Base-by-base conservation (phyloP, 2,888 invertebrate genomes). In the Melieria omissa region DNA sequence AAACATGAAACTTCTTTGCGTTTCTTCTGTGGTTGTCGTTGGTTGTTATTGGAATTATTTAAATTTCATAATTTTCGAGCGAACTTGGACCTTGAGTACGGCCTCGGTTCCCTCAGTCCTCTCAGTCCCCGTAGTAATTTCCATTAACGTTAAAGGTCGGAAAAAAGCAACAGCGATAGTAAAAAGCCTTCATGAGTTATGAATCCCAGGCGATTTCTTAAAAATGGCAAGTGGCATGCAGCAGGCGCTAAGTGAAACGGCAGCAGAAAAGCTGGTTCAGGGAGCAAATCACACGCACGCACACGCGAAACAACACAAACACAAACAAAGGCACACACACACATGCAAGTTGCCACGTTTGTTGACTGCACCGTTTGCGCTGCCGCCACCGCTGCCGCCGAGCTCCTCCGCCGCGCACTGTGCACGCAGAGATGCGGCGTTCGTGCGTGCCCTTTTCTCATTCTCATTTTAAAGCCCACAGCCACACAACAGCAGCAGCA, bases 301-400 rank as follows among this genome's bases (percentile, higher is more conserved):
- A 57, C 29, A 10, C 57, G 29, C 14, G 57, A 42, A 62, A 46
- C 42, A 41, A 9, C 29, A 61, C 61, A 41, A 10, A 62, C 62
- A 45, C 44, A 46, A 5, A 42, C 62, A 62, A 29, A 29, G 8
- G 42, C 61, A 61, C 61, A 44, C 61, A 44, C 44, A 7, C 29
- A 14, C 44, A 41, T 41, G 61, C 8, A 44, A 10, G 42, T 49
- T 49, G 9, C 12, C 12, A 1, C n/a, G 14, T 14, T n/a, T 52
- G 10, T 14, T 8, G n/a, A 52, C 52, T 5, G 14, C 9, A 49
- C 49, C 9, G 9, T 12, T 12, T 3, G 49, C 9, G 9, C 12
- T 6, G 52, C 9, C 14, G 12, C 52, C 14, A 0, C 12, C 14
- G 52, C 9, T 5, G 12, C 52, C 14, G 6, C 52, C 52, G 14